These are phyloP conservation scores for Chelmon rostratus DNA, from an alignment of 2,797 vertebrate species.

Conservation along the genomic window DNA sequence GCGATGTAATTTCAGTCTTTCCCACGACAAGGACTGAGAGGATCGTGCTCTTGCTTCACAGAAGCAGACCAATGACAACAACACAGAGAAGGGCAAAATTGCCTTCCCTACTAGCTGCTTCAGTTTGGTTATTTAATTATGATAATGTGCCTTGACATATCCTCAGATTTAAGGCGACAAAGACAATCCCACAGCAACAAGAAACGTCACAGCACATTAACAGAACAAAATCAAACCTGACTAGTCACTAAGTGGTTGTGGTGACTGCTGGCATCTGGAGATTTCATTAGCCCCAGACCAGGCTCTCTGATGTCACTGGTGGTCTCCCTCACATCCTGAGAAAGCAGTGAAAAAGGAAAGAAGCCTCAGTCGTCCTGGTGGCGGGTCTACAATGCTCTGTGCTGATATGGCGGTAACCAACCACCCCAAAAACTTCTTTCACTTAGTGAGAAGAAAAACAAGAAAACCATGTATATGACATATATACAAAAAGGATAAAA, in stretches of 20 bases:
- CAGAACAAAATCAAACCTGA: constrained; percentile 58
- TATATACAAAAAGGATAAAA: constrained; percentile 52
- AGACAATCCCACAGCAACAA: constrained; percentile 25
- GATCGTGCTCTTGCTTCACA: constrained; percentile 72
- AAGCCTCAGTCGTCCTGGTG: constrained; percentile 43
- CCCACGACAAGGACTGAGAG: constrained; percentile 83
- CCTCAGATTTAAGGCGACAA: constrained; percentile 16
- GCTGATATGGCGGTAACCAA: constrained; percentile 28
- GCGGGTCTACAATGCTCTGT: constrained; percentile 30
- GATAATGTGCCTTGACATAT: constrained; percentile 22
- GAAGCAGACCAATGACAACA: constrained; percentile 73
- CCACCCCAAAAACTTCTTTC: constrained; percentile 54
- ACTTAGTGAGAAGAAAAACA: constrained; percentile 26
- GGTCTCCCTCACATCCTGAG: constrained; percentile 80
- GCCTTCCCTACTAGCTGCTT: constrained; percentile 34
- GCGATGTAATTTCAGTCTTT: constrained; percentile 91
- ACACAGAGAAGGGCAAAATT: constrained; percentile 58
- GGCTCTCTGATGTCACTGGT: constrained; percentile 77
- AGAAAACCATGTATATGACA: constrained; percentile 37
- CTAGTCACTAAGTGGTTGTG: constrained; percentile 61
- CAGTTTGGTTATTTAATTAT: constrained; percentile 39
- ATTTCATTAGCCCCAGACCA: constrained; percentile 78
- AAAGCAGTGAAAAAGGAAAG: constrained; percentile 54
- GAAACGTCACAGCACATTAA: constrained; percentile 42
- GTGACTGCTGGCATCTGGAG: constrained; percentile 77